These are phyloP conservation scores for Pollenia angustigena DNA, from an alignment of 2,888 invertebrate genomes.

Conservation along the genomic window DNA sequence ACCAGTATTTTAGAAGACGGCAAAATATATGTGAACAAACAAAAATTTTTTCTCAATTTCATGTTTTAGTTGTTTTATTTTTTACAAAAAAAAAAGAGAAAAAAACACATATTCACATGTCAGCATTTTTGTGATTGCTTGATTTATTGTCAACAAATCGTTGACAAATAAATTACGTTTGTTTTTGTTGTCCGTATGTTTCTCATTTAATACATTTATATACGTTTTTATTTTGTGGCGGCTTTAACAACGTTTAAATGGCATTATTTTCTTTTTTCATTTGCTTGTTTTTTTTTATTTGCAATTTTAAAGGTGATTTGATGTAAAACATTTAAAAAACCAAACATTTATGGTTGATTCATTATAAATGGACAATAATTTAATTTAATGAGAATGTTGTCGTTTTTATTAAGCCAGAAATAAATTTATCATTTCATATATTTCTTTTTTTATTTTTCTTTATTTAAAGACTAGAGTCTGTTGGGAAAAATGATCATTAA, in stretches of 20 bases:
- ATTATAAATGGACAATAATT: constrained; percentile 70
- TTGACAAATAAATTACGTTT: constrained; percentile 76
- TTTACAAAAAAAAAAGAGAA: constrained; percentile 15
- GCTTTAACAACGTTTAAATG: constrained; percentile 63
- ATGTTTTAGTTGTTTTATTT: constrained; percentile 16
- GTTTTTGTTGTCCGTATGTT: constrained; percentile 58
- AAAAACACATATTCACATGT: constrained; percentile 68
- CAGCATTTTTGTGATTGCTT: constrained; percentile 83
- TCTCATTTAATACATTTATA: constrained; percentile 60
- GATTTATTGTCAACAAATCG: constrained; percentile 82
- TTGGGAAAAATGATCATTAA: constrained; percentile 49
- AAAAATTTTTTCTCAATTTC: constrained; percentile 41
- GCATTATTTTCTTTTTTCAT: constrained; percentile 39
- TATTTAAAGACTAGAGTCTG: neutral
- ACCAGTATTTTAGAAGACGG: constrained; percentile 42
- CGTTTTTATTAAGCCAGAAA: constrained; percentile 59
- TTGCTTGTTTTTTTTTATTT: constrained; percentile 42
- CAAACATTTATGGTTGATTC: constrained; percentile 67
- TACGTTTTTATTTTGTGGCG: constrained; percentile 54
- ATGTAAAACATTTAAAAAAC: constrained; percentile 66
- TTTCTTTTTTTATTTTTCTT: constrained; percentile 1
- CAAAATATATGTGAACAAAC: constrained; percentile 48
- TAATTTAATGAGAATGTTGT: constrained; percentile 69
- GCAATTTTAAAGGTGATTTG: constrained; percentile 65
- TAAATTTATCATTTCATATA: constrained; percentile 54